A percentile compares a stretch with the other conserved stretches of the same genome.
phyloP scores from a whole-genome alignment of 2,113 vertebrate genomes.

The Labrus mixtus region DNA sequence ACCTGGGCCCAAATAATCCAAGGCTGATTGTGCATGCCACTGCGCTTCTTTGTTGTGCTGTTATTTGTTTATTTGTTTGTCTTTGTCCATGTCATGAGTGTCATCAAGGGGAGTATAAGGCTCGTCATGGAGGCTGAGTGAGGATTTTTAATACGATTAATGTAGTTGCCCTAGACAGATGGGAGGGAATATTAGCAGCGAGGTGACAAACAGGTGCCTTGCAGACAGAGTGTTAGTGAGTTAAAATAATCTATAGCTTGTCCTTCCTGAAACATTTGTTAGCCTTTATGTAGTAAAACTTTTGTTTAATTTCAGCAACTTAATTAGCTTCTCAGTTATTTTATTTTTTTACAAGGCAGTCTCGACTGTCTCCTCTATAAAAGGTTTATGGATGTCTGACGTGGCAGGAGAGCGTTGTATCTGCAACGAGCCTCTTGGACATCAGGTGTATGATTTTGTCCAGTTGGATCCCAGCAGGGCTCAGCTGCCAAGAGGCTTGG shows the following conservation, averaged over 20 bases:
- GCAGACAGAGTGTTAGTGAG: not conserved
- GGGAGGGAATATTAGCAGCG: slow-evolving; percentile 45
- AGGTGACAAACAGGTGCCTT: slow-evolving; percentile 37
- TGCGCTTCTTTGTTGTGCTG: slow-evolving; percentile 41
- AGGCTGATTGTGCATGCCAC: slow-evolving; percentile 69
- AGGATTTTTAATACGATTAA: slow-evolving; percentile 37
- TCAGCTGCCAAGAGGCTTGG: slow-evolving; percentile 63
- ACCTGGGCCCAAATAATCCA: slow-evolving; percentile 29
- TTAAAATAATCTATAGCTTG: slow-evolving; percentile 1
- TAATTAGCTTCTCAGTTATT: slow-evolving; percentile 21
- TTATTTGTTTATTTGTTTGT: slow-evolving; percentile 58
- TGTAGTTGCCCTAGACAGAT: slow-evolving; percentile 56
- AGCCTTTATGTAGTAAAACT: slow-evolving; percentile 7
- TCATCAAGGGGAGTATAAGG: slow-evolving; percentile 45
- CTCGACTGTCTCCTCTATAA: slow-evolving; percentile 1
- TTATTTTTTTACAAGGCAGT: slow-evolving; percentile 25
- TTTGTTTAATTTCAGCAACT: slow-evolving; percentile 17
- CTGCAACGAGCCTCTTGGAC: slow-evolving; percentile 45
- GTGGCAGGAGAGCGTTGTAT: slow-evolving; percentile 52
- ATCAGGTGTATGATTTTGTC: slow-evolving; percentile 57
- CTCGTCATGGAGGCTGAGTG: slow-evolving; percentile 34
- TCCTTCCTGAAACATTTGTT: slow-evolving; percentile 4
- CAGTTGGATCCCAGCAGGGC: slow-evolving; percentile 47
- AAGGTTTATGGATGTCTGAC: slow-evolving; percentile 59
- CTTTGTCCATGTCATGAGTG: slow-evolving; percentile 44